Conservation (phyloP, 1,140 invertebrate genomes). For the Nephila pilipes region DNA sequence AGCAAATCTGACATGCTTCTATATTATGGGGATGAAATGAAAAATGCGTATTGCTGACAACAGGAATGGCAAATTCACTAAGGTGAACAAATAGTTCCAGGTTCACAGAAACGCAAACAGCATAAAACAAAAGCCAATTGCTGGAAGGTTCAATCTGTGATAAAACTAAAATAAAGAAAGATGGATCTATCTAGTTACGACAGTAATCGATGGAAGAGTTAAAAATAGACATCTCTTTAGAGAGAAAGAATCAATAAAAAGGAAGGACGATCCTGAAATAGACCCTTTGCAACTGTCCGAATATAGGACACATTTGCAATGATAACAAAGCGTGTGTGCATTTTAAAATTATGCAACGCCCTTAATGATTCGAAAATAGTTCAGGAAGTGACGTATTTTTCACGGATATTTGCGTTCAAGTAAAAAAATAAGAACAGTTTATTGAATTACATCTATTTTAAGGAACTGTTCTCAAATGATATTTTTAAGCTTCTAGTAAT, state of each 20-base stretch:
- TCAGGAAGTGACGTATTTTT: background rate
- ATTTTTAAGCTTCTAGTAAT: too few relatives aligned
- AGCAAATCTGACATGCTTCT: background rate
- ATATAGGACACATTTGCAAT: background rate
- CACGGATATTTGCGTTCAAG: background rate
- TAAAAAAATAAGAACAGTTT: too few relatives aligned
- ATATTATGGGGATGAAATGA: background rate
- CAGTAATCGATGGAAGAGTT: constrained; percentile 56
- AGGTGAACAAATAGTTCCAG: background rate
- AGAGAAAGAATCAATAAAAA: constrained; percentile 57
- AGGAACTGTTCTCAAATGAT: too few relatives aligned
- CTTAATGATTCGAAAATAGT: background rate
- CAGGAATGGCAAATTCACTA: background rate
- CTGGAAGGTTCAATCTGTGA: background rate
- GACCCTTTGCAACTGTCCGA: background rate
- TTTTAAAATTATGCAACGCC: background rate
- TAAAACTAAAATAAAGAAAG: constrained; percentile 25
- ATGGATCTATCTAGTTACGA: constrained; percentile 39
- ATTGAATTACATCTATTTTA: too few relatives aligned
- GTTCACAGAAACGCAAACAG: background rate
- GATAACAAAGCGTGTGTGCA: background rate
- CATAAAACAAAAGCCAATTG: background rate
- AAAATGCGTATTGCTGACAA: background rate
- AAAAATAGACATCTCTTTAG: constrained; percentile 53
- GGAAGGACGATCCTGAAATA: constrained; percentile 35